Evolutionary conservation across 2,797 vertebrate genomes (phyloP), one percentile per base, ranked within the genome.

Genomic region (Lateolabrax maculatus): DNA sequence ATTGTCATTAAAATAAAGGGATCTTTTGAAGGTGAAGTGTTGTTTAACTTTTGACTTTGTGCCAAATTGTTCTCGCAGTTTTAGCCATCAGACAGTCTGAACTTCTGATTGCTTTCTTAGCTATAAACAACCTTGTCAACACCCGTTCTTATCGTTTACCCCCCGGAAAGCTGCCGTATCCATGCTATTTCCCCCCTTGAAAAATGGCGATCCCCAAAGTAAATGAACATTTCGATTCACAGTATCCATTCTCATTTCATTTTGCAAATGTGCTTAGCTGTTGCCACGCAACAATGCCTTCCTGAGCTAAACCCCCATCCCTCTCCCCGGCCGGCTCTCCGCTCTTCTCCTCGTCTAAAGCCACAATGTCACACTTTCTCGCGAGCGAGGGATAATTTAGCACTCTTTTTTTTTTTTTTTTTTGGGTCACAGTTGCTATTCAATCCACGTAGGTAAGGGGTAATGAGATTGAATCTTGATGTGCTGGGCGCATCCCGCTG

Each of bases 381-480:
- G 76, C 49, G 41, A 80, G 86, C 4, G 79, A 75, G 46, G 81
- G 81, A 84, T 86, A 90, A 92, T 93, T 94, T 90, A 80, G 80
- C 60, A 37, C 56, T 70, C 67, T 19, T 78, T 79, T 83, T 85
- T 87, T 70, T 69, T 77, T 83, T 71, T 86, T 83, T 81, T 77
- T 76, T n/a, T n/a, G n/a, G 80, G 84, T 81, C 84, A 82, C 84
- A 74, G 80, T 88, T 90, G 64, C 64, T 86, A 93, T 94, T 95
- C 92, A 55, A 60, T 81, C 83, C 94, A 93, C 92, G 89, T 93
- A 86, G 77, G 79, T 80, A 71, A 31, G 21, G 77, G 77, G 86
- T 94, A 94, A 95, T 94, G 93, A 94, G 92, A 94, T 94, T 92
- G 92, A 93, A 92, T 94, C 87, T 90, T 87, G 93, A 94, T 93